phyloP scores from a whole-genome alignment of 2,888 invertebrate species.

The Rhingia campestris region DNA sequence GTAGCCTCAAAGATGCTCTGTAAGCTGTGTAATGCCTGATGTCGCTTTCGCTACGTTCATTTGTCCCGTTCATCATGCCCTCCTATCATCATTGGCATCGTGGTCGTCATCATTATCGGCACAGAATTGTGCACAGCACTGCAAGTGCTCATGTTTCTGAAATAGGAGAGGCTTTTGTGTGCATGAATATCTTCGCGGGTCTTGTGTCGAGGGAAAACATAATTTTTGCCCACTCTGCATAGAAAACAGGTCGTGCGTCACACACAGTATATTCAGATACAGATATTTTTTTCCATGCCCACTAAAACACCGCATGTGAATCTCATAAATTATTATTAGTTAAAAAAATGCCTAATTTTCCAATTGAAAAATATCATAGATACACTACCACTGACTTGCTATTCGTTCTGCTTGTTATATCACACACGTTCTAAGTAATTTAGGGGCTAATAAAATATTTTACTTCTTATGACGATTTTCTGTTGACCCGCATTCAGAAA shows the following conservation, averaged over 20 bases:
- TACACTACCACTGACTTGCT: neutral
- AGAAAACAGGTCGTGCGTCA: conserved; percentile 62
- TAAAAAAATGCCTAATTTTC: conserved; percentile 26
- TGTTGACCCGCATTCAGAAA: conserved; percentile 66
- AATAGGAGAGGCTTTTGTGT: conserved; percentile 35
- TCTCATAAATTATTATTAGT: conserved; percentile 39
- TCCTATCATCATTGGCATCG: conserved; percentile 67
- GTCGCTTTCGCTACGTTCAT: conserved; percentile 55
- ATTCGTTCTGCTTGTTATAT: conserved; percentile 63
- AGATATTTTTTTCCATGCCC: conserved; percentile 27
- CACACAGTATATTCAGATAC: conserved; percentile 23
- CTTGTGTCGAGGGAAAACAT: conserved; percentile 28
- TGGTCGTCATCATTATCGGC: conserved; percentile 57
- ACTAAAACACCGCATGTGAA: conserved; percentile 22
- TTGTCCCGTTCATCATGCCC: conserved; percentile 64
- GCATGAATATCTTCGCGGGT: conserved; percentile 11
- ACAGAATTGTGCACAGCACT: conserved; percentile 39
- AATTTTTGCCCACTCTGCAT: conserved; percentile 13
- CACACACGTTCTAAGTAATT: conserved; percentile 32
- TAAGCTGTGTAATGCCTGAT: conserved; percentile 19
- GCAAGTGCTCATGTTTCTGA: conserved; percentile 67
- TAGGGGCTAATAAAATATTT: conserved; percentile 46
- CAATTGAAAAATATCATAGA: conserved; percentile 8
- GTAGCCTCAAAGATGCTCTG: conserved; percentile 12
- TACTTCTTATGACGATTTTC: conserved; percentile 18